Evolutionary conservation across 2,888 invertebrate genomes (phyloP).

Genomic region (Limenitis camilla): DNA sequence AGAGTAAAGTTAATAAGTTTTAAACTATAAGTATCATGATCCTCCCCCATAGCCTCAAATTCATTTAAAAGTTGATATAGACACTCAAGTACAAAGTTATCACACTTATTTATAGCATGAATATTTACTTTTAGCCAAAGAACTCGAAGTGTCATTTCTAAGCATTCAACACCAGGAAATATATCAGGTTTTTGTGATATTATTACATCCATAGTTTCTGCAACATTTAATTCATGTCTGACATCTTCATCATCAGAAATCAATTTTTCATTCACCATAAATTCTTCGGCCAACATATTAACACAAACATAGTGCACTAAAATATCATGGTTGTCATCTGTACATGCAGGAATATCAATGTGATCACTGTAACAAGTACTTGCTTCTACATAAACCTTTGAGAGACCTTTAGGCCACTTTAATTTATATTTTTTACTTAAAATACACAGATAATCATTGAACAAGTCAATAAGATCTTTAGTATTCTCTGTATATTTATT

Average conservation of each 20-base stretch:
- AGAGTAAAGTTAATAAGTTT: slow-evolving; percentile 54
- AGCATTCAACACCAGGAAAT: slow-evolving; percentile 45
- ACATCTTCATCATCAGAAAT: slow-evolving; percentile 40
- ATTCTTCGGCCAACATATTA: slow-evolving; percentile 60
- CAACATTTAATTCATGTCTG: slow-evolving; percentile 44
- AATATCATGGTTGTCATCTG: slow-evolving; percentile 47
- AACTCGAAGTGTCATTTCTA: slow-evolving; percentile 53
- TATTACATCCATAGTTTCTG: slow-evolving; percentile 55
- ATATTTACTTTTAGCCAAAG: slow-evolving; percentile 65
- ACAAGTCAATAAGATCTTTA: slow-evolving; percentile 74
- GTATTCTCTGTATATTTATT: slow-evolving; percentile 72
- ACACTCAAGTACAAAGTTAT: slow-evolving; percentile 58
- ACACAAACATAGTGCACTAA: slow-evolving; percentile 50
- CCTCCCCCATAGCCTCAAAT: slow-evolving; percentile 62
- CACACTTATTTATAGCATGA: slow-evolving; percentile 53
- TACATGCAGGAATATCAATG: slow-evolving; percentile 57
- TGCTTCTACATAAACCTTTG: slow-evolving; percentile 74
- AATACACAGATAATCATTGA: slow-evolving; percentile 75
- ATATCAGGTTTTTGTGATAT: slow-evolving; percentile 53
- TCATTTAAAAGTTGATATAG: slow-evolving; percentile 59
- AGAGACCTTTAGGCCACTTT: slow-evolving; percentile 78
- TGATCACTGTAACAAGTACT: slow-evolving; percentile 73
- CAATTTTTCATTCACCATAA: slow-evolving; percentile 53
- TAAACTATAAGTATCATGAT: slow-evolving; percentile 45
- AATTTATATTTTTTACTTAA: slow-evolving; percentile 76